Evolutionary conservation across 2,888 invertebrate genomes (phyloP), one percentile per base, ranked within the genome.

Genomic region (Abrostola triplasia): DNA sequence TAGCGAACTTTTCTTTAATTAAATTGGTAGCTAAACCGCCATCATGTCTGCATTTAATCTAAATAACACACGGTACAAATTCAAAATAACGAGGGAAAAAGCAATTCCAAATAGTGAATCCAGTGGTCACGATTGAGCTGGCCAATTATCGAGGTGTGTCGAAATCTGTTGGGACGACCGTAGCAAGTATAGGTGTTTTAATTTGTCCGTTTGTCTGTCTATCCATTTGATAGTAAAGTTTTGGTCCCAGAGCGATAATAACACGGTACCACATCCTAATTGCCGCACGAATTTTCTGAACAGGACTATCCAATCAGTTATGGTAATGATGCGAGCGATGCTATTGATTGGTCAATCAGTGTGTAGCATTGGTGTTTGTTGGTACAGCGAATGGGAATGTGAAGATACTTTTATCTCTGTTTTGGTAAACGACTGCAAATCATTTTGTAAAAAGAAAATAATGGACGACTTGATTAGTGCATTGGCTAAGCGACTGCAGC

Each of bases 71-170:
- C 69, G 64, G 76, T 73, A 59, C 59, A 62, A 70, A 54, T 57
- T 68, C 59, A 68, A 69, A 70, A 69, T 58, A 67, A 64, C 54
- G 50, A 40, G 63, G 62, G 54, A 66, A 76, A 79, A 81, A 75
- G 63, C 77, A 70, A 81, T 82, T 77, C 67, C 64, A 67, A 72
- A 82, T 74, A 71, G 67, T 76, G 76, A 81, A 83, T 82, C 77
- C 80, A 81, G 76, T 79, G 83, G 81, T 84, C 76, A 77, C 81
- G 76, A 82, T 79, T 78, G 84, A 83, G 73, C 83, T 80, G 81
- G 83, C 85, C 90, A 91, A 92, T 91, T 90, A 91, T 88, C 76
- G 84, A 78, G 80, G 82, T 85, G 84, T 85, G 88, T 85, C 81
- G 81, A 86, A 91, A 89, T 89, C 87, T 87, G 88, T 81, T 81